Conservation (phyloP, 1,140 invertebrate species). For the Aradophagus sp. region DNA sequence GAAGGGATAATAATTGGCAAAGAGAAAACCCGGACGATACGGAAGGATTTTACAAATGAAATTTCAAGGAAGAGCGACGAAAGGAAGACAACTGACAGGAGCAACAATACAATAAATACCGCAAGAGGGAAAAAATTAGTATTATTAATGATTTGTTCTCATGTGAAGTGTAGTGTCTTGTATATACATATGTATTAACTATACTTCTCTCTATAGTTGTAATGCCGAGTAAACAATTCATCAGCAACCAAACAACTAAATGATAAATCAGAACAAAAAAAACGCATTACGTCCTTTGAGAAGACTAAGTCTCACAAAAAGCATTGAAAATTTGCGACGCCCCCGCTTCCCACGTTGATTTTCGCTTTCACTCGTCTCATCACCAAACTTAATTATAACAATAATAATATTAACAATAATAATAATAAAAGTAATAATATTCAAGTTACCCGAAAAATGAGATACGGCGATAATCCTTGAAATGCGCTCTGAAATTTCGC, state of each 20-base stretch:
- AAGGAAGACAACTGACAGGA: too few species aligned
- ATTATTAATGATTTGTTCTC: conserved; percentile 71
- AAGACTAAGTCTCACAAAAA: conserved; percentile 62
- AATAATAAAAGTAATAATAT: not conserved
- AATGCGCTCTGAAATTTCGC: conserved; percentile 37
- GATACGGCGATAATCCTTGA: conserved; percentile 11
- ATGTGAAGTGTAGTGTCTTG: conserved; percentile 74
- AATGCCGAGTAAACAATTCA: conserved; percentile 60
- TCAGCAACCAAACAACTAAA: conserved; percentile 51
- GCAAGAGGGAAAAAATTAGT: conserved; percentile 64
- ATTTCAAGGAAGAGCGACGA: too few species aligned
- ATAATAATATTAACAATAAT: too few species aligned
- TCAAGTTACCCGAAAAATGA: too few species aligned
- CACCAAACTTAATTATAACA: not conserved
- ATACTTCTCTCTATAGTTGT: conserved; percentile 72
- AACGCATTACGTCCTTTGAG: conserved; percentile 54
- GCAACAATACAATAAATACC: conserved; percentile 65
- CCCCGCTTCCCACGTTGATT: conserved; percentile 29
- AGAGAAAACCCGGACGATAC: too few species aligned
- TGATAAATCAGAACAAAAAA: conserved; percentile 24
- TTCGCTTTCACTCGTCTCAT: conserved; percentile 23
- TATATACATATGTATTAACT: conserved; percentile 73
- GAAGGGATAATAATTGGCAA: conserved; percentile 25
- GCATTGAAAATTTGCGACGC: conserved; percentile 61
- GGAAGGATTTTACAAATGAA: too few species aligned